phyloP scores from a whole-genome alignment of 2,113 vertebrate species.

The Neodon shergylaensis region DNA sequence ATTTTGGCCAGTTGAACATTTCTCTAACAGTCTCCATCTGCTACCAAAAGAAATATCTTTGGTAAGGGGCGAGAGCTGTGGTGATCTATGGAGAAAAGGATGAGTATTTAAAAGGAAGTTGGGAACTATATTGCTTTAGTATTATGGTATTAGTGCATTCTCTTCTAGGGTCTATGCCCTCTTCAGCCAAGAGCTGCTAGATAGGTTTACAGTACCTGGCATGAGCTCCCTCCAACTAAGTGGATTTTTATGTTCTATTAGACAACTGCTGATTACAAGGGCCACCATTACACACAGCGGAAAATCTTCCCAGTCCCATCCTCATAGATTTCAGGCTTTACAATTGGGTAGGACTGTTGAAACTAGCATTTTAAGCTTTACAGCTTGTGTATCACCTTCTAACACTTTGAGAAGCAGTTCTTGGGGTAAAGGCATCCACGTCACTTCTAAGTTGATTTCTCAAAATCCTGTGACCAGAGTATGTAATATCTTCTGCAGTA shows the following conservation, averaged over 20 bases:
- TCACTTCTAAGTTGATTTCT: not conserved
- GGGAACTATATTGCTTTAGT: not conserved
- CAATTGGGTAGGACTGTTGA: not conserved
- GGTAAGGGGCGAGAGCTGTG: not conserved
- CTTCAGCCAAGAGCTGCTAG: not conserved
- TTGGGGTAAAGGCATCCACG: not conserved
- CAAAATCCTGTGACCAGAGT: not conserved
- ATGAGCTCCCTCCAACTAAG: not conserved
- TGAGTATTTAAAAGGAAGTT: not conserved
- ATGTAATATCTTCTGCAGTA: not conserved
- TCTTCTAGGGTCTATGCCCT: not conserved
- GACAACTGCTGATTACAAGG: not conserved
- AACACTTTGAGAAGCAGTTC: not conserved
- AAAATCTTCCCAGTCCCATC: not conserved
- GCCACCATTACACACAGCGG: not conserved
- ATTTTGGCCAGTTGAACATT: not conserved
- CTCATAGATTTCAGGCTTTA: not conserved
- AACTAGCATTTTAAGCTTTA: not conserved
- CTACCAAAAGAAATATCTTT: not conserved
- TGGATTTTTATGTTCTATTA: not conserved
- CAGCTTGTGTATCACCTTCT: not conserved
- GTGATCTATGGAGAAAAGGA: not conserved
- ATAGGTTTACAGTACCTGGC: not conserved
- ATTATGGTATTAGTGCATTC: not conserved
- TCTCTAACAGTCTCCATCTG: not conserved